These are phyloP conservation scores for Misgurnus mizolepis DNA, from an alignment of 2,113 vertebrate species.

Conservation along the genomic window DNA sequence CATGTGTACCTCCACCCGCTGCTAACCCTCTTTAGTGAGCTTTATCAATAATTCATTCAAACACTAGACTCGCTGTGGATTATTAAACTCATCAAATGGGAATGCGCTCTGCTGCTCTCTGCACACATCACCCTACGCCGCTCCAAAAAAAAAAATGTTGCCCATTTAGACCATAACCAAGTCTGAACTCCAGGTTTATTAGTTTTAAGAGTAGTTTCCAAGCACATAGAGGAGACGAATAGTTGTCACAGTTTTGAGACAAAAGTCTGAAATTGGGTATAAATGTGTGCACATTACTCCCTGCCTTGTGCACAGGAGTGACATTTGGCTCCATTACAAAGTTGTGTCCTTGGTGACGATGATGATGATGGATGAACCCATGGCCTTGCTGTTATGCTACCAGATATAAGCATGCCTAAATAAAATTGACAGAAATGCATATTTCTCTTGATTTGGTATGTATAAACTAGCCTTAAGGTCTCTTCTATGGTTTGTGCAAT, in stretches of 20 bases:
- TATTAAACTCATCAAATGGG: constrained; percentile 47
- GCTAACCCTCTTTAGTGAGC: constrained; percentile 33
- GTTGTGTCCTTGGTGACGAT: too few species aligned
- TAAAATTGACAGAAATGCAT: too few species aligned
- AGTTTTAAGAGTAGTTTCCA: not conserved
- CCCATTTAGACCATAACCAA: not conserved
- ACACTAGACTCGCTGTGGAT: constrained; percentile 41
- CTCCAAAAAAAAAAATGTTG: not conserved
- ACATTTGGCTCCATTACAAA: too few species aligned
- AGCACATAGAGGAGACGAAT: not conserved
- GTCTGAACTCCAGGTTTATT: not conserved
- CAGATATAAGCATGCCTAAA: too few species aligned
- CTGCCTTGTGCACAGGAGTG: too few species aligned
- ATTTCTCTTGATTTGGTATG: too few species aligned
- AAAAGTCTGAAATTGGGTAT: too few species aligned
- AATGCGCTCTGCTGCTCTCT: constrained; percentile 15
- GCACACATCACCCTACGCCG: not conserved
- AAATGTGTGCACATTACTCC: too few species aligned
- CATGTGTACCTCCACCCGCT: constrained; percentile 29
- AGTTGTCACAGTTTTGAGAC: too few species aligned
- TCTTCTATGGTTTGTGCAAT: not conserved
- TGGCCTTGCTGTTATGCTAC: too few species aligned
- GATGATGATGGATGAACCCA: too few species aligned
- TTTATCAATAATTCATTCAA: constrained; percentile 51
- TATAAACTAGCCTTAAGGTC: not conserved